Conservation (phyloP, 2,797 vertebrate species). For the Ficedula albicollis region DNA sequence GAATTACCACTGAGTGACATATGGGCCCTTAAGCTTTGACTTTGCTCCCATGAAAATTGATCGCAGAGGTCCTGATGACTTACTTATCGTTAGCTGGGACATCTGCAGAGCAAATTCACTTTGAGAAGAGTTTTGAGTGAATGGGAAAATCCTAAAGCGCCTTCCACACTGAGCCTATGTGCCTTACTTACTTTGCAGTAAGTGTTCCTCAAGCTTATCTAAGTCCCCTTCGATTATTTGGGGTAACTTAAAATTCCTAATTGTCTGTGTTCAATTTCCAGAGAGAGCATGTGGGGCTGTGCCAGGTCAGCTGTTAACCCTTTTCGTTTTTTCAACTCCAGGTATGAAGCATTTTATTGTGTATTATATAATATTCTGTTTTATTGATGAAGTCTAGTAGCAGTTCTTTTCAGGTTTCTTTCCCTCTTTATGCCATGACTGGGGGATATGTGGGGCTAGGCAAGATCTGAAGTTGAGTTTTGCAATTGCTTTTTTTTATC, state of each 20-base stretch:
- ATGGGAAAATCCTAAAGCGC: neutral
- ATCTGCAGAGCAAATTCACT: neutral
- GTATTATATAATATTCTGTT: conserved; percentile 65
- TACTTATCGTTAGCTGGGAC: neutral
- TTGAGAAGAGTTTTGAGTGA: neutral
- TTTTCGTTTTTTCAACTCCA: conserved; percentile 78
- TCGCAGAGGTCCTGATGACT: neutral
- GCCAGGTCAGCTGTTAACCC: conserved; percentile 77
- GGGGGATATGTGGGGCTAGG: neutral
- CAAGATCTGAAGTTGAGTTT: neutral
- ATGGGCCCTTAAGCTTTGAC: neutral
- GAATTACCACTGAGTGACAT: neutral
- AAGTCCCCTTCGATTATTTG: conserved; percentile 48
- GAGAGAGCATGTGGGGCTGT: conserved; percentile 77
- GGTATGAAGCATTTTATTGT: conserved; percentile 77
- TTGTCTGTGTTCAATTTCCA: conserved; percentile 78
- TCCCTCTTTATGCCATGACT: neutral
- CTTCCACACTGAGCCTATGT: neutral
- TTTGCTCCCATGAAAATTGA: neutral
- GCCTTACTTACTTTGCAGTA: neutral
- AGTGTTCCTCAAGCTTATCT: conserved; percentile 49
- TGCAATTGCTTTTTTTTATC: neutral
- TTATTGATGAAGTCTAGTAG: conserved; percentile 41
- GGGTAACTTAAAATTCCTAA: conserved; percentile 75
- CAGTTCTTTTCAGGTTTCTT: conserved; percentile 26